Base-by-base conservation (phyloP, 2,888 invertebrate species). In the Tenthredo livida region DNA sequence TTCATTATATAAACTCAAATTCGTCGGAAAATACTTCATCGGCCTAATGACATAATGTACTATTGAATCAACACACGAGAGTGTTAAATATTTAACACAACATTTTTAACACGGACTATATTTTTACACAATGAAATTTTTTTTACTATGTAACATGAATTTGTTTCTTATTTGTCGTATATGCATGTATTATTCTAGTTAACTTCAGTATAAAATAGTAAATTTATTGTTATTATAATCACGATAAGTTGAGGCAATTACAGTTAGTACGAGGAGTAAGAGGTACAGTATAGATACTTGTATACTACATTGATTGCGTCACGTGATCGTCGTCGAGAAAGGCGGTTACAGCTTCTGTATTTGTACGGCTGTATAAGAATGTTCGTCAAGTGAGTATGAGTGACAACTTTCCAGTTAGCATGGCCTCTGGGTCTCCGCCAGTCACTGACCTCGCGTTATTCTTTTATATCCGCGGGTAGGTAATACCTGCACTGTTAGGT, bases 361-460 rank as follows among this genome's bases (percentile, higher is more conserved):
- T 29, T 17, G 77, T 77, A 54, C 17, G 72, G 40, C n/a, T 77
- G 54, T 40, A 37, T 61, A 50, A 80, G 61, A 80, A 61, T 25
- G 50, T 61, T 61, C 58, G 37, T 80, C 80, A 61, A 61, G 37
- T 12, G 25, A 80, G 80, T 80, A 61, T 80, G 80, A 80, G 80
- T 80, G 80, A 80, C 80, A 80, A 80, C 80, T 80, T 80, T 80
- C 80, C 80, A 80, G 80, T 61, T 80, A 80, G 40, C 58, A 37
- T 61, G 80, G 58, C 80, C 80, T 80, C 80, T 61, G 58, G 58
- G 58, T 40, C 80, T 80, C 80, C 37, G 37, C 58, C 58, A 80
- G 80, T 80, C 80, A 80, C 80, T 80, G 80, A 80, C 80, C 80
- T 80, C 80, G 29, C 33, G 58, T 77, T 77, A 50, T 77, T 40